Percentiles rank a stretch among this genome's conserved stretches.
phyloP scores from a whole-genome alignment of 2,888 invertebrate species.

The Hoplodrina blanda region DNA sequence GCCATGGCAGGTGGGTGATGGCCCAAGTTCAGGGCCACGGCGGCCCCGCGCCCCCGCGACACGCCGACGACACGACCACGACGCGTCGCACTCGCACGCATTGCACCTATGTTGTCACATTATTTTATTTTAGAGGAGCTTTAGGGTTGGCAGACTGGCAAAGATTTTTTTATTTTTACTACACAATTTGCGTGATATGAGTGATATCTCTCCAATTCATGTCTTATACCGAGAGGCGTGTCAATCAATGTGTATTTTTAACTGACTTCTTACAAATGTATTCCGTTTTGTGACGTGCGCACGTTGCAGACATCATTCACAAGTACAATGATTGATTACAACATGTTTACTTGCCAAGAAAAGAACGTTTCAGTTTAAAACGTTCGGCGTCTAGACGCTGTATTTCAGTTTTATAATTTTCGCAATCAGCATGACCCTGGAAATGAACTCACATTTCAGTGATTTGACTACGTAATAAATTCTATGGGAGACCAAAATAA shows the following conservation, averaged over 20 bases:
- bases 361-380: slow-evolving; percentile 42
- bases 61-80: slow-evolving; percentile 24
- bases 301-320: slow-evolving; percentile 40
- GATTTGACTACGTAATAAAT: slow-evolving; percentile 27
- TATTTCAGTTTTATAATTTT: slow-evolving; percentile 49
- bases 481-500: slow-evolving; percentile 24
- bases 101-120: slow-evolving; percentile 42
- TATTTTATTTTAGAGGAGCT: slow-evolving; percentile 49
- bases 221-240: slow-evolving; percentile 31
- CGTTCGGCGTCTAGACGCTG: slow-evolving; percentile 47
- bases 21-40: slow-evolving; percentile 61
- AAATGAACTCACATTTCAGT: slow-evolving; percentile 46
- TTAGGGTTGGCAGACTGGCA: slow-evolving; percentile 46
- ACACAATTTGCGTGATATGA: not conserved
- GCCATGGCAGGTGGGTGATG: slow-evolving; percentile 39
- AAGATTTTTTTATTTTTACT: not conserved
- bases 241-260: slow-evolving; percentile 36
- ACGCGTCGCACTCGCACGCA: slow-evolving; percentile 41
- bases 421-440: slow-evolving; percentile 37
- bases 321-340: slow-evolving; percentile 50
- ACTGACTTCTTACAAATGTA: slow-evolving; percentile 28
- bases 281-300: slow-evolving; percentile 32
- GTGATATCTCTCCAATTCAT: slow-evolving; percentile 13
- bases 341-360: slow-evolving; percentile 49
- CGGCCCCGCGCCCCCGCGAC: slow-evolving; percentile 3